Conservation (phyloP, 2,888 invertebrate genomes). For the Nomada fabriciana region DNA sequence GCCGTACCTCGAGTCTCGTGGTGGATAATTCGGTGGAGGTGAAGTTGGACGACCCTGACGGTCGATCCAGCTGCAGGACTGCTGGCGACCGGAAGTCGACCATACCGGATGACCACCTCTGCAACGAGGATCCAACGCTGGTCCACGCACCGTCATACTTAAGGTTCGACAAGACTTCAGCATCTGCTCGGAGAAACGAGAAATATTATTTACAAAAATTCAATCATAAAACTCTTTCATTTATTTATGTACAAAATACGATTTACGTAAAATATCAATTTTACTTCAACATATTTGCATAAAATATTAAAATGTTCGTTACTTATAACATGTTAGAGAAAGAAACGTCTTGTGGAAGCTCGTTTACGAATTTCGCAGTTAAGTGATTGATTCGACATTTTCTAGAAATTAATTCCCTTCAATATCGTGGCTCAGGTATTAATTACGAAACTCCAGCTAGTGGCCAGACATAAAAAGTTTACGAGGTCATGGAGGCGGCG, state of each 20-base stretch:
- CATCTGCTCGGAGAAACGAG: slow-evolving; percentile 87
- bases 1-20: slow-evolving; percentile 82
- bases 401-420: neutral
- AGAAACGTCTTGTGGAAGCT: no score
- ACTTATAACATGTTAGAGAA: no score
- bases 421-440: no score
- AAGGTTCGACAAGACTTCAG: slow-evolving; percentile 94
- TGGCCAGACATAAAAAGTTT: neutral
- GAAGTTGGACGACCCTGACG: slow-evolving; percentile 94
- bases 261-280: no score
- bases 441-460: no score
- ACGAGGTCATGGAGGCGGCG: no score
- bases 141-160: slow-evolving; percentile 95
- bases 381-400: neutral
- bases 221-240: no score
- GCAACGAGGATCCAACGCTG: slow-evolving; percentile 88
- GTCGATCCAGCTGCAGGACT: slow-evolving; percentile 98
- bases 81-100: slow-evolving; percentile 85
- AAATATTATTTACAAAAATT: no score
- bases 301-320: no score
- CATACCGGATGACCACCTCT: slow-evolving; percentile 84
- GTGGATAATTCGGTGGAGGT: slow-evolving; percentile 90
- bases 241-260: no score
- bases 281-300: no score
- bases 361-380: no score